phyloP scores from a whole-genome alignment of 2,113 vertebrate species.

The Gallinago jamesoni region DNA sequence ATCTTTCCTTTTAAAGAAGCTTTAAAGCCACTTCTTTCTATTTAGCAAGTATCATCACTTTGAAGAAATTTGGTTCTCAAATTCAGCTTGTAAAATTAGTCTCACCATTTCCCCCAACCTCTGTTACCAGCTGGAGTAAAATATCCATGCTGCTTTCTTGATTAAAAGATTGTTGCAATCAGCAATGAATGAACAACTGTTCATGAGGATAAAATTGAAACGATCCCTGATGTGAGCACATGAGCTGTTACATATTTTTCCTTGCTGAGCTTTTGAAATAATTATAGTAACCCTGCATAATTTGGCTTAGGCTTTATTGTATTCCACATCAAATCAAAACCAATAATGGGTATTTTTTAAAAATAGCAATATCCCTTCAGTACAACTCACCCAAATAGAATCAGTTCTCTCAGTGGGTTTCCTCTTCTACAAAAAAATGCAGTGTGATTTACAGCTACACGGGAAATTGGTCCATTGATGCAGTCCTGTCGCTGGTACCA shows the following conservation, averaged over 20 bases:
- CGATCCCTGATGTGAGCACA: conserved; percentile 14
- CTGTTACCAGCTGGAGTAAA: conserved; percentile 34
- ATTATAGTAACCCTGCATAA: conserved; percentile 48
- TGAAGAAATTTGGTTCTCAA: not conserved
- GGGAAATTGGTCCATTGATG: not conserved
- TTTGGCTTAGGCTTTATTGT: not conserved
- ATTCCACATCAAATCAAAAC: conserved; percentile 17
- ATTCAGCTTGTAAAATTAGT: conserved; percentile 19
- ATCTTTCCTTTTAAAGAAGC: not conserved
- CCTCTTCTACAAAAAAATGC: not conserved
- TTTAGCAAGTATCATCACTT: not conserved
- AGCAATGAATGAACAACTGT: conserved; percentile 34
- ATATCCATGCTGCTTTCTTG: conserved; percentile 38
- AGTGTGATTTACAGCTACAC: not conserved
- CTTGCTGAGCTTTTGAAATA: conserved; percentile 55
- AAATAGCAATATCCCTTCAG: not conserved
- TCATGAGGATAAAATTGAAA: conserved; percentile 46
- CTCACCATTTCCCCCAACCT: not conserved
- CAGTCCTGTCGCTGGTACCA: not conserved
- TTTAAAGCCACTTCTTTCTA: not conserved
- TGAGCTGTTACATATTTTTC: conserved; percentile 34
- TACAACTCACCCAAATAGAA: conserved; percentile 34
- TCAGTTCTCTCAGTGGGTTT: not conserved
- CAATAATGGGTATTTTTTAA: conserved; percentile 34
- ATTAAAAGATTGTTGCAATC: conserved; percentile 66